phyloP scores from a whole-genome alignment of 2,113 vertebrate genomes.

The Macrotis lagotis region DNA sequence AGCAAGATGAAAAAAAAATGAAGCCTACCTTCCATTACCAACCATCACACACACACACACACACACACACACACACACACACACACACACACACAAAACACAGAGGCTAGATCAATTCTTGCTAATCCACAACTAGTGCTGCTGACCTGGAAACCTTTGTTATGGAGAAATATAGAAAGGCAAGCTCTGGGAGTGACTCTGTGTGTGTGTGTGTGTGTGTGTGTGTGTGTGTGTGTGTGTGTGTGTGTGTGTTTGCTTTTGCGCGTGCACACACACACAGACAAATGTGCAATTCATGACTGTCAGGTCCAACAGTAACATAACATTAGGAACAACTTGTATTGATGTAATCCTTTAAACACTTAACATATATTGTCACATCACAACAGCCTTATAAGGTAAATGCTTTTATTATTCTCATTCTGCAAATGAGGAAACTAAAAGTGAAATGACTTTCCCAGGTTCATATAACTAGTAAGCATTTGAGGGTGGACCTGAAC shows the following conservation, averaged over 20 bases:
- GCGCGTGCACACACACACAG: not conserved
- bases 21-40: not conserved
- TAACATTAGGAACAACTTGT: not conserved
- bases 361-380: not conserved
- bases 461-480: not conserved
- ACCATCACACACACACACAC: too few relatives aligned
- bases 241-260: not conserved
- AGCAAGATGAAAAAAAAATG: not conserved
- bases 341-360: not conserved
- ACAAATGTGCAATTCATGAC: not conserved
- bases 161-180: rapidly evolving
- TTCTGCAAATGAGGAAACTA: not conserved
- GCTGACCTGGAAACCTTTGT: not conserved
- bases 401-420: not conserved
- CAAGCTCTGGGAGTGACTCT: not conserved
- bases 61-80: too few relatives aligned
- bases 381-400: not conserved
- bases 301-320: not conserved
- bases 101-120: not conserved
- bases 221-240: not conserved
- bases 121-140: not conserved
- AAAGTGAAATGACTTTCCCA: not conserved
- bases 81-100: not conserved
- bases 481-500: too few relatives aligned
- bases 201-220: too few relatives aligned